Conservation (phyloP, 2,113 vertebrate species). For the Bubo blakistoni region DNA sequence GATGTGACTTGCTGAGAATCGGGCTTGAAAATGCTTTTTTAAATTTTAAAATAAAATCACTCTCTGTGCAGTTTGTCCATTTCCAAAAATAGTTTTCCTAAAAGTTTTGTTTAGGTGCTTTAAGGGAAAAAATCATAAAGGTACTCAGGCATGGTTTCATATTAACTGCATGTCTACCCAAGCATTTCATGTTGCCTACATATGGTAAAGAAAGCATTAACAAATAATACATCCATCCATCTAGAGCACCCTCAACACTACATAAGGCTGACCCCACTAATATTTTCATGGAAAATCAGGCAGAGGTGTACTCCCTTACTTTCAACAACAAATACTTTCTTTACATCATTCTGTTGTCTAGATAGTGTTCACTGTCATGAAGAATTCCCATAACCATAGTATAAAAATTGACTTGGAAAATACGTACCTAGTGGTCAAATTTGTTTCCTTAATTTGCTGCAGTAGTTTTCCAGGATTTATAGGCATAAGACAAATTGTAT, state of each 20-base stretch:
- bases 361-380: not conserved
- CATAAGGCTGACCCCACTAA: not conserved
- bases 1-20: not conserved
- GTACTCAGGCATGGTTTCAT: not conserved
- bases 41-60: not conserved
- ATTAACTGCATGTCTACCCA: not conserved
- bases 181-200: not conserved
- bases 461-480: not conserved
- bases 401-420: not conserved
- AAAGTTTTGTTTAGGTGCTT: not conserved
- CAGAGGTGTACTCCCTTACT: not conserved
- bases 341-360: not conserved
- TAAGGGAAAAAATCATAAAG: not conserved
- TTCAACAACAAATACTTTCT: not conserved
- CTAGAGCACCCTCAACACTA: not conserved
- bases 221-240: not conserved
- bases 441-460: not conserved
- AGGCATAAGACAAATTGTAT: not conserved
- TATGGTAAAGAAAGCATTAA: not conserved
- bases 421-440: not conserved
- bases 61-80: not conserved
- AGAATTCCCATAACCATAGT: not conserved
- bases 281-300: not conserved
- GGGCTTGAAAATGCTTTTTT: not conserved
- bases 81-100: not conserved